Base-by-base conservation (phyloP, 2,113 vertebrate species). In the Ptilonorhynchus violaceus region DNA sequence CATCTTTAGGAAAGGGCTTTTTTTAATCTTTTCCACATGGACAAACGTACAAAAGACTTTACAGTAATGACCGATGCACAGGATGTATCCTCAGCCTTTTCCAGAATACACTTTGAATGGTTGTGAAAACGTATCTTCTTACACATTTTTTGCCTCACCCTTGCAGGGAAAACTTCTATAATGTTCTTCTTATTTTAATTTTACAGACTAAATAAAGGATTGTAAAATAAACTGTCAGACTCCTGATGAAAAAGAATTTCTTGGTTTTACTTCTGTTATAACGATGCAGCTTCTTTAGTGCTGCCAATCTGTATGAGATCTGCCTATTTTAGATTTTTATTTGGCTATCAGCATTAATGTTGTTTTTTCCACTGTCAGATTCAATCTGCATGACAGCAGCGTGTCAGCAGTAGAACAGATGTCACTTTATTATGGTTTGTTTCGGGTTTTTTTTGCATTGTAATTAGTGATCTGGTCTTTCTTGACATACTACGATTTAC, bases 301-400 rank as follows among this genome's bases (percentile, higher is more conserved):
- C 37, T 95, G 18, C 46, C 9, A 35, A 28, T 77, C 41, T 70
- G 20, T 9, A 55, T 13, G 49, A 70, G 13, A 49, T 33, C 33
- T 30, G 41, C 49, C 70, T 50, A 68, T 60, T 87, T 94, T 60
- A 83, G 47, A 66, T 53, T 83, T 92, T 73, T 49, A 60, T 88
- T 88, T 87, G 47, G 62, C 63, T 93, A 63, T 69, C n/a, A 74
- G 8, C 17, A 24, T 53, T 85, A 68, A 50, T 69, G 53, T 79
- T 89, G 42, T 41, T 94, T 80, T 89, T 96, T 89, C 53, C n/a
- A 41, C 42, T 70, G 70, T 77, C 68, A 88, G 46, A 87, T 76
- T 93, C 91, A 88, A 93, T 92, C 76, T 94, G 88, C 11, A 24
- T 86, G 93, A 95, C 75, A 97, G 78, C 69, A 94, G 77, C 75